A percentile compares a stretch with the other conserved stretches of the same genome.
Evolutionary conservation across 2,888 invertebrate species (phyloP).

Genomic region (Heteromurus nitidus): DNA sequence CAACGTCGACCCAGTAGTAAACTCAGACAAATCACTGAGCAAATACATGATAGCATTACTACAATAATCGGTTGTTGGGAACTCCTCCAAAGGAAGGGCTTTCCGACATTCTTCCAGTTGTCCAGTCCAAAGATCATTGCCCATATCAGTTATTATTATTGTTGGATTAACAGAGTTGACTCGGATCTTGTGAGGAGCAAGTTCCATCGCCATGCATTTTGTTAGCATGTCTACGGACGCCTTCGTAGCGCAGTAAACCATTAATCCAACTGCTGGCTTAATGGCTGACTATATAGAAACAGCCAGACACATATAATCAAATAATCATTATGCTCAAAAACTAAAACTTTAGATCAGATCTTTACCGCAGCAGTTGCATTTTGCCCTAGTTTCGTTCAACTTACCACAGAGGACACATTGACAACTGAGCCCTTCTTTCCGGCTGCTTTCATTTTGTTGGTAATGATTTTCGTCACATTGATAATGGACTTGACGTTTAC

Average conservation of each 20-base stretch:
- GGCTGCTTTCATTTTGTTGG: conserved; percentile 83
- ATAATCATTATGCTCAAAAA: neutral
- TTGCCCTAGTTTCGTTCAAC: no score
- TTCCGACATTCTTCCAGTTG: conserved; percentile 82
- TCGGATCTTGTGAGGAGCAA: conserved; percentile 87
- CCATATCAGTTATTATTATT: conserved; percentile 85
- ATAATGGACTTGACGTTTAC: conserved; percentile 90
- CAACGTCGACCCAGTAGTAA: conserved; percentile 64
- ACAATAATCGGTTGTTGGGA: conserved; percentile 87
- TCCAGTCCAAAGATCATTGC: conserved; percentile 87
- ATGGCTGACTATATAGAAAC: conserved; percentile 21
- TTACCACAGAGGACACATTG: conserved; percentile 90
- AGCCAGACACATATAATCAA: neutral
- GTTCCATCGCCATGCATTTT: conserved; percentile 87
- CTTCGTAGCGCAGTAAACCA: conserved; percentile 87
- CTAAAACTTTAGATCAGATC: no score
- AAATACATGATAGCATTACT: conserved; percentile 86
- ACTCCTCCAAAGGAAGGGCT: conserved; percentile 87
- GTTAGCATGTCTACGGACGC: conserved; percentile 91
- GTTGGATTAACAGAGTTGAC: conserved; percentile 95
- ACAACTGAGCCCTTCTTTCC: conserved; percentile 88
- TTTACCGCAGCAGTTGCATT: no score
- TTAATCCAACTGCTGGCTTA: conserved; percentile 42
- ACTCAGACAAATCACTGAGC: conserved; percentile 78
- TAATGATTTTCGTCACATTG: conserved; percentile 89